Evolutionary conservation across 1,140 invertebrate species (phyloP), one percentile per base, ranked within the genome.

Genomic region (Cydia amplana): DNA sequence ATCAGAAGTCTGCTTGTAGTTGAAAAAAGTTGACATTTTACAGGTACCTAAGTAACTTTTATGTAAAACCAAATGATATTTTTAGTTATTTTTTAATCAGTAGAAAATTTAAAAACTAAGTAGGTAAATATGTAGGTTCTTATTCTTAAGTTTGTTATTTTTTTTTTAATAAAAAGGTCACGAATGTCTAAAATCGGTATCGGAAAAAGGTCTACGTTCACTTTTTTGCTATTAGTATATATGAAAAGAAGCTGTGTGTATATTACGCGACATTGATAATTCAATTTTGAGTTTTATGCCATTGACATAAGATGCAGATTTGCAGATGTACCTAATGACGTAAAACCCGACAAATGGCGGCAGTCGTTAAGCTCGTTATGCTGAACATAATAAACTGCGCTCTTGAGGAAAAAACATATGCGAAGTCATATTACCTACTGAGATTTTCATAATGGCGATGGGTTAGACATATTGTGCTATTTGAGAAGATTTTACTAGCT

Each of bases 331-430:
- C n/a, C n/a, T n/a, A 60, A 20, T 60, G 20, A 55, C 46, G 51
- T 2, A 55, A 55, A 14, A 0, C 55, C 55, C 20, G 20, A 23
- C 55, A 60, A 60, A 60, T 60, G 55, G n/a, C 55, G 23, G 55
- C 10, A 60, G 55, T 60, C 55, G 55, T 60, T 60, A 60, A 60
- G 55, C 55, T 60, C 55, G 55, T 60, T 60, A 60, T 9, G 7
- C 10, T 12, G 49, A 51, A 51, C n/a, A 23, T 60, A 60, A 60
- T 60, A 60, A 60, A 60, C 7, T 51, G 49, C n/a, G 49, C n/a
- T 60, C 20, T 60, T 60, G 55, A 60, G 55, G 20, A 60, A 60
- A 60, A 60, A 20, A 10, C 32, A 32, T 12, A 10, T 23, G 20
- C n/a, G 55, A 60, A 60, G 18, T 60, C 55, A 60, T 60, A n/a